Evolutionary conservation across 1,140 invertebrate species (phyloP), one percentile per base, ranked within the genome.

Genomic region (Aphis gossypii): DNA sequence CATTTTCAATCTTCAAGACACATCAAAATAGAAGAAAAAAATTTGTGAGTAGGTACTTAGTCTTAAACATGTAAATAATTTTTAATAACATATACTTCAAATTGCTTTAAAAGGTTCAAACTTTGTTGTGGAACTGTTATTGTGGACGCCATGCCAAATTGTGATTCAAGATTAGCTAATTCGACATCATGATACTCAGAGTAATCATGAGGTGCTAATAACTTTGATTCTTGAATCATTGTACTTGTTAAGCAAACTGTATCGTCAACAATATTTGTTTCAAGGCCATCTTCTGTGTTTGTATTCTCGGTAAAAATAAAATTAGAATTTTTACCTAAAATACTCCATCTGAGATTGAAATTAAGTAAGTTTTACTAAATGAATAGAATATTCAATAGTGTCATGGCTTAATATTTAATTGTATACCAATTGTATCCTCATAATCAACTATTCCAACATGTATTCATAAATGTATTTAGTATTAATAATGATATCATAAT

Each of bases 261-360:
- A n/a, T 68, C 30, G 30, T 68, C 60, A 9, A 68, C 25, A 68
- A 68, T 68, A 14, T 68, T 68, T n/a, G 30, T n/a, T 68, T 68
- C 60, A 30, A 68, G 60, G 7, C 60, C 60, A 68, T 11, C 60
- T 68, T 68, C 60, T 68, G 60, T 68, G 9, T 68, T 68, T 25
- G 60, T 68, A 68, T 68, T 68, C 30, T 68, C 30, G 30, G 60
- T 68, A 68, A 30, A 68, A n/a, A 68, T 68, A 68, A 68, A 68
- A 68, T 68, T 68, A n/a, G 60, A 68, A 68, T 68, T 68, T 68
- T 68, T 68, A 68, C 60, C 60, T 68, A 68, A 68, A 30, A 68
- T 68, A 68, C 30, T 68, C 60, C 60, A 68, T 68, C 30, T 8
- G 0, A 68, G 9, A 68, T 30, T 68, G 60, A n/a, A 68, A 68